Evolutionary conservation across 2,113 vertebrate species (phyloP).

Genomic region (Labrus mixtus): DNA sequence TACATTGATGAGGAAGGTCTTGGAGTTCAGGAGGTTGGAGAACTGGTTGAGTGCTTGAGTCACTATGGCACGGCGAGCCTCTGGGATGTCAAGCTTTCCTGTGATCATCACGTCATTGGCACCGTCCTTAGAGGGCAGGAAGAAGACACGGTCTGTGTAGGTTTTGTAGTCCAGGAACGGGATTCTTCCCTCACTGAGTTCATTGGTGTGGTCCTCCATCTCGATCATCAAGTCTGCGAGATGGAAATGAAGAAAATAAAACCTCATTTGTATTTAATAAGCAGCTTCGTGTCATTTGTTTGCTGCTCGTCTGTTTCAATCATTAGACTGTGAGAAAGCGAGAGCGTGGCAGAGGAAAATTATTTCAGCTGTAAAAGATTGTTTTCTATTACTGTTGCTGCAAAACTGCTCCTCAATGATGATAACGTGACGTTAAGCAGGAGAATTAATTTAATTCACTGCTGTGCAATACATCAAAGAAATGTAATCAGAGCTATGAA

Average conservation of each 20-base stretch:
- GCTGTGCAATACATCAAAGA: constrained; percentile 41
- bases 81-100: constrained; percentile 93
- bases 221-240: constrained; percentile 96
- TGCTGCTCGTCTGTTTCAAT: constrained; percentile 42
- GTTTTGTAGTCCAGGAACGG: constrained; percentile 97
- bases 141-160: constrained; percentile 96
- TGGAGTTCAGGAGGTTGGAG: constrained; percentile 98
- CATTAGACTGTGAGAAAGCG: constrained; percentile 6
- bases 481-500: constrained; percentile 53
- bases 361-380: constrained; percentile 46
- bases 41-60: constrained; percentile 95
- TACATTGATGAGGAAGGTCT: constrained; percentile 97
- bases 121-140: constrained; percentile 95
- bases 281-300: constrained; percentile 18
- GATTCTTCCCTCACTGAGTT: constrained; percentile 93
- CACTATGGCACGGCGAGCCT: constrained; percentile 86
- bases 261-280: constrained; percentile 13
- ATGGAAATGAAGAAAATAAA: constrained; percentile 5
- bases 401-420: constrained; percentile 47
- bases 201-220: constrained; percentile 98
- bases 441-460: constrained; percentile 46
- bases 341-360: constrained; percentile 19
- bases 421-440: constrained; percentile 35
- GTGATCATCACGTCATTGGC: constrained; percentile 99
- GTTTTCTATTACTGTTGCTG: constrained; percentile 48